Conservation (phyloP, 2,888 invertebrate species). For the Saturnia pavonia region DNA sequence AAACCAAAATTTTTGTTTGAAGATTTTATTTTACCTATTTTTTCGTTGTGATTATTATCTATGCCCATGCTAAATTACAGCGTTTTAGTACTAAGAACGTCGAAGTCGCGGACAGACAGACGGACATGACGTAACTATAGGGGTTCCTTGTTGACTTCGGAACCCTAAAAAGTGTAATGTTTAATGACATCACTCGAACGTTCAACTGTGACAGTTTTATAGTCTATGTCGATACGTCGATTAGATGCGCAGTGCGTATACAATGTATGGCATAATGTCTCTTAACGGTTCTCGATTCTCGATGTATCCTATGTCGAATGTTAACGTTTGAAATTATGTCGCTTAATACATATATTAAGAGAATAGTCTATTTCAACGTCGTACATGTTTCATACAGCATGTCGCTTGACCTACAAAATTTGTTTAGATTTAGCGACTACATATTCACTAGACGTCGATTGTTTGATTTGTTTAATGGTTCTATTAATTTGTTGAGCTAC, state of each 20-base stretch:
- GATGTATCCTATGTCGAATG: background rate
- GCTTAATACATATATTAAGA: background rate
- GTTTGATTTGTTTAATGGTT: background rate
- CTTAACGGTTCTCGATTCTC: background rate
- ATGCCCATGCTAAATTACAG: too few relatives aligned
- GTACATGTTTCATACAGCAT: background rate
- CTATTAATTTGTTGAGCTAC: background rate
- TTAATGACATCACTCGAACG: slow-evolving; percentile 9
- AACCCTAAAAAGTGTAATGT: too few relatives aligned
- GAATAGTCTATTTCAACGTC: too few relatives aligned
- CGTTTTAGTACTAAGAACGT: too few relatives aligned
- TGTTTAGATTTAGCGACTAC: background rate
- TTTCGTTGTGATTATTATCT: too few relatives aligned
- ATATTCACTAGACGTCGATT: background rate
- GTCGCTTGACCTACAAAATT: background rate
- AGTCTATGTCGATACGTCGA: background rate
- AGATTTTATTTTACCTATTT: too few relatives aligned
- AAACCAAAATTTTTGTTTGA: too few relatives aligned
- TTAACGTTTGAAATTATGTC: background rate
- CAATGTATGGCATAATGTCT: background rate
- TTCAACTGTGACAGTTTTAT: slow-evolving; percentile 6
- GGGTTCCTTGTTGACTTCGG: too few relatives aligned
- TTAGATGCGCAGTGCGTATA: slow-evolving; percentile 16
- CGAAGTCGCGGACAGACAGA: too few relatives aligned
- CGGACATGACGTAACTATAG: too few relatives aligned